Conservation (phyloP, 1,140 invertebrate genomes). For the Mylabris phalerata region DNA sequence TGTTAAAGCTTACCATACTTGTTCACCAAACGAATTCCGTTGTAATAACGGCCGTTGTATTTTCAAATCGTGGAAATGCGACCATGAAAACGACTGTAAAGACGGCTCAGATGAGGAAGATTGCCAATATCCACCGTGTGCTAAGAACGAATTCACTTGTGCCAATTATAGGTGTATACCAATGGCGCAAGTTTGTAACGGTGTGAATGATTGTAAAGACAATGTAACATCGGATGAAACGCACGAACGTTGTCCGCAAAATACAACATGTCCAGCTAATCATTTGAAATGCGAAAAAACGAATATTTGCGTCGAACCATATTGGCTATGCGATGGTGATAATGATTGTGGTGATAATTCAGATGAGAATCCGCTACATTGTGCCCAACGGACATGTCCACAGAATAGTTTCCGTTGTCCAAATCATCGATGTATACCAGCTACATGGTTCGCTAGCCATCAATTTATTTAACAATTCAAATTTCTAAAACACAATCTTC, state of each 20-base stretch:
- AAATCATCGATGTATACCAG: constrained; percentile 80
- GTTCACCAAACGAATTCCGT: constrained; percentile 85
- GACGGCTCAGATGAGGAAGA: constrained; percentile 87
- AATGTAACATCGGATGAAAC: constrained; percentile 87
- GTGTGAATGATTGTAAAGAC: constrained; percentile 91
- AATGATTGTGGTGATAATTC: constrained; percentile 95
- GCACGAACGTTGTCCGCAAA: constrained; percentile 74
- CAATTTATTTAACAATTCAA: not conserved
- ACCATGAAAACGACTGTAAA: constrained; percentile 92
- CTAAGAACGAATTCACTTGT: constrained; percentile 90
- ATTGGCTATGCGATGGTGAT: constrained; percentile 88
- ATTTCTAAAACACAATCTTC: not conserved
- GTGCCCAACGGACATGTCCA: constrained; percentile 80
- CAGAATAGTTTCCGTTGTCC: constrained; percentile 85
- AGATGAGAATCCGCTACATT: constrained; percentile 87
- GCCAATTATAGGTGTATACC: constrained; percentile 86
- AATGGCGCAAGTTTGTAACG: constrained; percentile 81
- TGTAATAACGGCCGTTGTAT: constrained; percentile 94
- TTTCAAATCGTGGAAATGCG: constrained; percentile 91
- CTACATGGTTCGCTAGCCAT: constrained; percentile 76
- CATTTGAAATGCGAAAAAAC: constrained; percentile 89
- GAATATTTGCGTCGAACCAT: constrained; percentile 91
- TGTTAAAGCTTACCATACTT: constrained; percentile 79
- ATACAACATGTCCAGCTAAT: constrained; percentile 78
- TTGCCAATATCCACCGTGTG: constrained; percentile 86